phyloP scores from a whole-genome alignment of 1,140 invertebrate genomes.

The Musca domestica region DNA sequence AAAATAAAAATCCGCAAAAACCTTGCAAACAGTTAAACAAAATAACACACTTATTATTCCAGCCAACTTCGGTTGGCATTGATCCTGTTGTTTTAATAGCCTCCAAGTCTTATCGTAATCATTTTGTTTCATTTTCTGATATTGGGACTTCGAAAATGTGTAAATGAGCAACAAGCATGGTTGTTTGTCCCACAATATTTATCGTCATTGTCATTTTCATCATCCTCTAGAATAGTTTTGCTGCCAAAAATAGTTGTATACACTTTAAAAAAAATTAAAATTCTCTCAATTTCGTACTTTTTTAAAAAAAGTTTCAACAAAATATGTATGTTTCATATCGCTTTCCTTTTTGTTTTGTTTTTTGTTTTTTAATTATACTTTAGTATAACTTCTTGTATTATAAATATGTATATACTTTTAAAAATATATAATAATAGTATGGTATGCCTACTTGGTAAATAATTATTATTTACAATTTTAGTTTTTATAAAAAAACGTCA shows the following conservation, averaged over 20 bases:
- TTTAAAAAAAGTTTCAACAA: conserved; percentile 19
- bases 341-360: background rate
- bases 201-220: too few relatives aligned
- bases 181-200: too few relatives aligned
- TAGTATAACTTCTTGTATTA: conserved; percentile 6
- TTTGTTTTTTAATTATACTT: conserved; percentile 16
- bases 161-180: too few relatives aligned
- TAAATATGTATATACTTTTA: background rate
- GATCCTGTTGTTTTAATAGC: too few relatives aligned
- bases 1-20: too few relatives aligned
- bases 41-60: too few relatives aligned
- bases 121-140: too few relatives aligned
- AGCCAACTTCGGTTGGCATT: too few relatives aligned
- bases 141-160: too few relatives aligned
- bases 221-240: too few relatives aligned
- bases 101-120: too few relatives aligned
- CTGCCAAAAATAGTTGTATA: conserved; percentile 17
- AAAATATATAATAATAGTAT: conserved; percentile 17
- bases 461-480: conserved; percentile 20
- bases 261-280: conserved; percentile 6
- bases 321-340: conserved; percentile 1
- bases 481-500: conserved; percentile 1
- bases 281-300: conserved; percentile 3
- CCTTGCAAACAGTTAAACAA: too few relatives aligned
- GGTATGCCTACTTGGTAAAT: conserved; percentile 19